Evolutionary conservation across 2,888 invertebrate species (phyloP).

Genomic region (Tuberolachnus salignus): DNA sequence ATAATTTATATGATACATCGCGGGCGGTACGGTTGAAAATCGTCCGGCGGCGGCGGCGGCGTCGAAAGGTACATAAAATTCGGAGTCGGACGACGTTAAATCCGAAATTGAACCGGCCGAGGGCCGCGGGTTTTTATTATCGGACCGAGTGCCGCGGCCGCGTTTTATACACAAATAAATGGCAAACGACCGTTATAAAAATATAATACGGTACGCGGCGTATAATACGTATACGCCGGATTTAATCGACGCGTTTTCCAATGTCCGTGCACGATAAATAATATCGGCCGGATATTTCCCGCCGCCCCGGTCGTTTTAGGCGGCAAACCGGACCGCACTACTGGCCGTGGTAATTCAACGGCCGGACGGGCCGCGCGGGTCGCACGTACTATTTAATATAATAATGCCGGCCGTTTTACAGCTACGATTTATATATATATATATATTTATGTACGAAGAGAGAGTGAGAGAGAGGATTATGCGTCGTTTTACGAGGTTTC

Average conservation of each 20-base stretch:
- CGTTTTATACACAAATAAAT: too few species aligned
- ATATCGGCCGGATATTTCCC: not conserved
- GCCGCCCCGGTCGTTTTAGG: too few species aligned
- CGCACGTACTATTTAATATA: not conserved
- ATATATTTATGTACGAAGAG: too few species aligned
- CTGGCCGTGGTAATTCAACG: constrained; percentile 39
- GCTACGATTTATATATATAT: not conserved
- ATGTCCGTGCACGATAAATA: too few species aligned
- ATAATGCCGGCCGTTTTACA: not conserved
- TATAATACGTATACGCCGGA: not conserved
- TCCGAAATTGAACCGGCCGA: constrained; percentile 15
- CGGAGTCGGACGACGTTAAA: constrained; percentile 22
- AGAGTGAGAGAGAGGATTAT: constrained; percentile 32
- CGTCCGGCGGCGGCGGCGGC: not conserved
- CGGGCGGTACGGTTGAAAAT: not conserved
- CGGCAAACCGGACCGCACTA: too few species aligned
- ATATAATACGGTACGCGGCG: not conserved
- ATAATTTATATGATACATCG: too few species aligned
- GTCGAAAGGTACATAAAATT: constrained; percentile 50
- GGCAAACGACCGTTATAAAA: constrained; percentile 3
- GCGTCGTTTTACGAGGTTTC: constrained; percentile 47
- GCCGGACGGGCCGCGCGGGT: not conserved
- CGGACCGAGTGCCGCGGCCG: constrained; percentile 34
- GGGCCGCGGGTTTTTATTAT: constrained; percentile 42
- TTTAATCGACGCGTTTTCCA: constrained; percentile 36